A percentile compares a stretch with the other conserved stretches of the same genome.
phyloP scores from a whole-genome alignment of 2,888 invertebrate genomes.

The Lasius platythorax region DNA sequence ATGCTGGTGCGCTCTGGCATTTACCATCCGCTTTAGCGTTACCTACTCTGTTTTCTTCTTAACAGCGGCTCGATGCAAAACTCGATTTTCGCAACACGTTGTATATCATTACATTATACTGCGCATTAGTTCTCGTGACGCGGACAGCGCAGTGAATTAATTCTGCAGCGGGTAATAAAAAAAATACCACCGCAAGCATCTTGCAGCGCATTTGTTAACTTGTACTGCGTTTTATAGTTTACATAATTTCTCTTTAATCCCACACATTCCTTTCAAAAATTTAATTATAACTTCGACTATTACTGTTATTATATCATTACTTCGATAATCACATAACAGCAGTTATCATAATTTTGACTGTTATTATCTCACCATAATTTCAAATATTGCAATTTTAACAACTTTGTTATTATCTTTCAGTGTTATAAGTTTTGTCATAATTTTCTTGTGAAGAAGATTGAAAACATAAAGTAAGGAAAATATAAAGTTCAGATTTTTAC shows the following conservation, averaged over 20 bases:
- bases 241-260: slow-evolving; percentile 20
- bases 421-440: background rate
- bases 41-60: slow-evolving; percentile 63
- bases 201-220: background rate
- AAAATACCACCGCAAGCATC: slow-evolving; percentile 17
- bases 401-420: background rate
- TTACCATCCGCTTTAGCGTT: slow-evolving; percentile 70
- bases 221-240: background rate
- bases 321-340: background rate
- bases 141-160: slow-evolving; percentile 40
- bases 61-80: slow-evolving; percentile 60
- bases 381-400: background rate
- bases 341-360: slow-evolving; percentile 2
- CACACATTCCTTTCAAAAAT: background rate
- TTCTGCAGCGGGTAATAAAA: slow-evolving; percentile 31
- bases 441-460: background rate
- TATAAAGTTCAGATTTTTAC: slow-evolving; percentile 13
- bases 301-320: slow-evolving; percentile 10
- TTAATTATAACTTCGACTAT: background rate
- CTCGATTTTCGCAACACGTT: slow-evolving; percentile 55
- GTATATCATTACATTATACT: slow-evolving; percentile 46
- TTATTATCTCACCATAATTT: background rate
- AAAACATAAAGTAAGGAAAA: slow-evolving; percentile 20
- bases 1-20: slow-evolving; percentile 70
- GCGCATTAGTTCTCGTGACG: slow-evolving; percentile 45